A percentile compares a stretch with the other conserved stretches of the same genome.
These are phyloP conservation scores for Monarcha castaneiventris DNA, from an alignment of 2,113 vertebrate species.

Conservation along the genomic window DNA sequence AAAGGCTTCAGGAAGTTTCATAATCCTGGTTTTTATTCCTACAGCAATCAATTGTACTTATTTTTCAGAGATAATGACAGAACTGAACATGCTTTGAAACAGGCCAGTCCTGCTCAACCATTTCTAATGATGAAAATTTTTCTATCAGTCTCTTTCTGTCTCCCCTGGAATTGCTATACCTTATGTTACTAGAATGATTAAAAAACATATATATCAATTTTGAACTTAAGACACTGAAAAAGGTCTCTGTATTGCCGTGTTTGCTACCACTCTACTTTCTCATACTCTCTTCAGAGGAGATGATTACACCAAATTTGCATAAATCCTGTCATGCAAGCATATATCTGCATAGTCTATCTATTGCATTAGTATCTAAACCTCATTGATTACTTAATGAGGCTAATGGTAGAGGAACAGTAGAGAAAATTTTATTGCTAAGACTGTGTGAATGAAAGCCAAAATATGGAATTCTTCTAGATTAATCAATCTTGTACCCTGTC, in stretches of 20 bases:
- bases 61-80: not conserved
- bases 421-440: not conserved
- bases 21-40: not conserved
- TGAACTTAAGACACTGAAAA: not conserved
- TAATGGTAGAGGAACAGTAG: not conserved
- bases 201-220: not conserved
- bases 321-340: not conserved
- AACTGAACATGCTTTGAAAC: not conserved
- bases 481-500: not conserved
- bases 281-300: not conserved
- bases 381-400: not conserved
- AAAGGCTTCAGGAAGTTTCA: not conserved
- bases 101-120: fast-evolving
- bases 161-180: not conserved
- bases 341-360: not conserved
- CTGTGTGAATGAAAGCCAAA: not conserved
- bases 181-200: not conserved
- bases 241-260: not conserved
- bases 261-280: not conserved
- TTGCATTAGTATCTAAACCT: not conserved
- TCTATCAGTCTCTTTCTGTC: not conserved
- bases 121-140: not conserved
- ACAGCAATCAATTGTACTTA: not conserved
- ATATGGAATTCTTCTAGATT: not conserved
- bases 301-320: not conserved